Evolutionary conservation across 1,140 invertebrate species (phyloP), one percentile per base, ranked within the genome.

Genomic region (Trypoxylus dichotomus): DNA sequence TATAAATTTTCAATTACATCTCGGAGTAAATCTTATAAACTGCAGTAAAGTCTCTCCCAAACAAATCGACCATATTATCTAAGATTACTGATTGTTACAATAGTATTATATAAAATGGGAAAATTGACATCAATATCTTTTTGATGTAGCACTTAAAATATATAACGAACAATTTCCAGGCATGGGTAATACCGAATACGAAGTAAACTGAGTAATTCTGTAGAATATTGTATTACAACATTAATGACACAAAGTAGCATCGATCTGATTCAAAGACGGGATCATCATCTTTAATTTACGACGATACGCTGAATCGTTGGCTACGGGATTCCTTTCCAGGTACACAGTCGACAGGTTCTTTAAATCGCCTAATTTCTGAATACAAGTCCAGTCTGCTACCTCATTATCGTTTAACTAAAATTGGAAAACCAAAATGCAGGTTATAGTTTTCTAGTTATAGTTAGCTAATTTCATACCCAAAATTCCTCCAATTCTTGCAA

Each of bases 231-330:
- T 54, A 15, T 54, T 19, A 19, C 1, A n/a, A 54, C 25, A 79
- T 87, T 87, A 91, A 89, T 90, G 90, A 87, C 95, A 97, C 79
- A 97, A 86, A 37, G 97, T 98, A 7, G 98, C 97, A 90, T 99
- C 98, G 79, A 99, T 95, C 87, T 99, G 97, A 74, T 90, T 89
- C 24, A 99, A 87, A 83, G 93, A 93, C 0, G 97, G 97, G 21
- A 98, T 87, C 8, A n/a, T n/a, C n/a, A 98, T 85, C 86, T 96
- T 98, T 21, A 99, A 90, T 88, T 99, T 99, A 80, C 95, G 90
- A 78, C 98, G 87, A 84, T 99, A 99, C 79, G 92, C 94, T 0
- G 93, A 88, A 86, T 97, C 95, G 19, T 91, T 90, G 0, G 92
- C 91, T 1, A 99, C 87, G 0, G 97, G 97, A 89, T 99, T 99